These are phyloP conservation scores for Mythimna vitellina DNA, from an alignment of 2,888 invertebrate genomes.

Conservation along the genomic window DNA sequence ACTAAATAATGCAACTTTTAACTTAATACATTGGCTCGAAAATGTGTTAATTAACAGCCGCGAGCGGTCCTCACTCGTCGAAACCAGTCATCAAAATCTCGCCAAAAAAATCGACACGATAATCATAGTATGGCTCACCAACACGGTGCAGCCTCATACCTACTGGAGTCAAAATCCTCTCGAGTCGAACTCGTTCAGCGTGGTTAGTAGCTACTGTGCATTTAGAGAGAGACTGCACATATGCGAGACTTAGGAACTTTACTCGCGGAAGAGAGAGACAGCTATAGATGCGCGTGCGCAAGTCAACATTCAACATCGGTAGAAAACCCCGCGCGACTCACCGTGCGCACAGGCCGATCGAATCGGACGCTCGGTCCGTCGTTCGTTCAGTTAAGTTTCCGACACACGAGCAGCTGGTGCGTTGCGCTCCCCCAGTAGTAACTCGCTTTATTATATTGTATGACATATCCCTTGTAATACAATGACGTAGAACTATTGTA, in stretches of 20 bases:
- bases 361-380: constrained; percentile 76
- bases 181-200: constrained; percentile 86
- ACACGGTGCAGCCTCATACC: constrained; percentile 82
- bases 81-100: constrained; percentile 82
- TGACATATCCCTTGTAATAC: constrained; percentile 79
- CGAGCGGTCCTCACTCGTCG: constrained; percentile 77
- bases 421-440: constrained; percentile 79
- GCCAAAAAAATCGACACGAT: constrained; percentile 84
- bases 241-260: constrained; percentile 36
- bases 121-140: constrained; percentile 78
- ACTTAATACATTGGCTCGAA: constrained; percentile 73
- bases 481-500: constrained; percentile 81
- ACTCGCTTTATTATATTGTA: constrained; percentile 79
- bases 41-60: constrained; percentile 83
- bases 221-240: constrained; percentile 67
- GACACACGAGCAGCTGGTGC: constrained; percentile 86
- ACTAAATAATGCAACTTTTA: constrained; percentile 57
- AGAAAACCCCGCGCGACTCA: constrained; percentile 78
- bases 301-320: constrained; percentile 76
- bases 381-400: constrained; percentile 86
- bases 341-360: constrained; percentile 80
- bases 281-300: constrained; percentile 82
- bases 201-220: constrained; percentile 87
- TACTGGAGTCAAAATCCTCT: constrained; percentile 82
- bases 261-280: constrained; percentile 70